phyloP scores from a whole-genome alignment of 2,888 invertebrate species.

The Acrocyrtus sp. region DNA sequence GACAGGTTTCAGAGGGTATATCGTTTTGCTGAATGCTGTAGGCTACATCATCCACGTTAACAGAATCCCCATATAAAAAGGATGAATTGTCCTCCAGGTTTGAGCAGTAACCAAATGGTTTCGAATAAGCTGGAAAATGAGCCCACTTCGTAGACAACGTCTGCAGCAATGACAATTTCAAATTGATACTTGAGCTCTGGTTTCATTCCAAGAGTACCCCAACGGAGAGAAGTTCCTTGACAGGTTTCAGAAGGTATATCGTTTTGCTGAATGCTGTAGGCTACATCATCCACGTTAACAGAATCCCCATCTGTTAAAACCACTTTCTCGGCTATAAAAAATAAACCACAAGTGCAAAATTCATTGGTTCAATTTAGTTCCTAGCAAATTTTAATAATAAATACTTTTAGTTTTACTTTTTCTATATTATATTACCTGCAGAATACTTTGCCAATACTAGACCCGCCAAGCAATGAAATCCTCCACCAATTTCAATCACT shows the following conservation, averaged over 20 bases:
- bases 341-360: neutral
- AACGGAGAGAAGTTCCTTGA: constrained; percentile 32
- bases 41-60: constrained; percentile 40
- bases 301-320: constrained; percentile 46
- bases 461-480: constrained; percentile 50
- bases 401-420: neutral
- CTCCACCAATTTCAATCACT: constrained; percentile 50
- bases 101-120: constrained; percentile 37
- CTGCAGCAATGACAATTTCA: constrained; percentile 51
- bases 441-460: constrained; percentile 37
- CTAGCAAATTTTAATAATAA: neutral
- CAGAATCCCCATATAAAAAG: constrained; percentile 50
- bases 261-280: constrained; percentile 39
- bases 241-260: constrained; percentile 23
- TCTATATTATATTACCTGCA: constrained; percentile 17
- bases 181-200: constrained; percentile 40
- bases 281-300: constrained; percentile 42
- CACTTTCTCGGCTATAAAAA: constrained; percentile 34
- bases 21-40: constrained; percentile 41
- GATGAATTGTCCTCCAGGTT: constrained; percentile 48
- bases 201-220: constrained; percentile 24
- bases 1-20: constrained; percentile 21
- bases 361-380: neutral
- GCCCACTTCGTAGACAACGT: constrained; percentile 45
- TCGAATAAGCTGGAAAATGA: constrained; percentile 28